phyloP scores from a whole-genome alignment of 2,888 invertebrate genomes.

The Melikaiella ostensackeni region DNA sequence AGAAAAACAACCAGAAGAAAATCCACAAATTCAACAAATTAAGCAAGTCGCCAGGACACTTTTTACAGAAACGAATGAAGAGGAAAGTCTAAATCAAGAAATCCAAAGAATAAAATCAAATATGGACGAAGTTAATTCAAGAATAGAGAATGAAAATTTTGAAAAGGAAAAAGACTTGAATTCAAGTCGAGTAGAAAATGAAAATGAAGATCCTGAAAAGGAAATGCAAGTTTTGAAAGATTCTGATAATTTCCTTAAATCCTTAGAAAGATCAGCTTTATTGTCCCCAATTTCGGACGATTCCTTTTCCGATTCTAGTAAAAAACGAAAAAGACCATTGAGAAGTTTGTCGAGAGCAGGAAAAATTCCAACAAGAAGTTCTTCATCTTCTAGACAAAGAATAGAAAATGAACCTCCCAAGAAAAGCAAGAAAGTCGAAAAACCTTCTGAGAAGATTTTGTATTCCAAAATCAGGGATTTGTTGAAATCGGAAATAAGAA shows the following conservation, averaged over 20 bases:
- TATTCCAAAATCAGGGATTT: conserved; percentile 7
- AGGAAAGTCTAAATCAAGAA: conserved; percentile 6
- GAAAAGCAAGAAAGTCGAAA: conserved; percentile 33
- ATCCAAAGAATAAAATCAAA: conserved; percentile 15
- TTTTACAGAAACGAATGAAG: background rate
- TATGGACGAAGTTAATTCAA: background rate
- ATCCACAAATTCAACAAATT: no score
- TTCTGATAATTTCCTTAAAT: background rate
- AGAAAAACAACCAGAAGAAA: no score
- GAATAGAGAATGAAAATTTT: background rate
- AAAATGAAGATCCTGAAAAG: no score
- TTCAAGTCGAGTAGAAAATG: no score
- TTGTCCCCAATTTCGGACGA: conserved; percentile 18
- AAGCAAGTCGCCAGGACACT: background rate
- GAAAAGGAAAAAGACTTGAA: no score
- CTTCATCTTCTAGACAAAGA: conserved; percentile 6
- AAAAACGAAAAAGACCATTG: conserved; percentile 37
- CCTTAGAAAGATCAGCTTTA: background rate
- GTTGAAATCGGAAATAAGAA: conserved; percentile 14
- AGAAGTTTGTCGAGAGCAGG: conserved; percentile 23
- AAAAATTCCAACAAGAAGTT: conserved; percentile 37
- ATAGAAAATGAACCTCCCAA: conserved; percentile 23
- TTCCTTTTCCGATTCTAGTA: background rate
- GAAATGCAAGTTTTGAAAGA: background rate
- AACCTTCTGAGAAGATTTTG: background rate